Percentiles rank a stretch among this genome's conserved stretches.
phyloP scores from a whole-genome alignment of 2,888 invertebrate species.

The Amiota communis region DNA sequence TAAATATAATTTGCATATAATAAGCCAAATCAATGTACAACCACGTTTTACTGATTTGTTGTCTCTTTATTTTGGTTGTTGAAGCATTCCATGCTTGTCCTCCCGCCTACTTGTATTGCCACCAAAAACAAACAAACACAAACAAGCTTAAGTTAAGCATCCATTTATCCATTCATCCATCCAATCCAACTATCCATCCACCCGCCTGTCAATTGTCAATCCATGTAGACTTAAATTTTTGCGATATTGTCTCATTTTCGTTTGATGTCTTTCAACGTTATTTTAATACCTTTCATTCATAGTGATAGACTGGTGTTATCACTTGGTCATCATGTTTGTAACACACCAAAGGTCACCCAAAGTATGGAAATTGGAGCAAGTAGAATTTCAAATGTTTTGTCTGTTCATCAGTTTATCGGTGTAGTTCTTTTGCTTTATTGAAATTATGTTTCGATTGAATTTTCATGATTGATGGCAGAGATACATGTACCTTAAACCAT shows the following conservation, averaged over 20 bases:
- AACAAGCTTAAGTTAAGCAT: background rate
- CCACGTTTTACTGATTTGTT: constrained; percentile 67
- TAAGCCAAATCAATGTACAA: constrained; percentile 71
- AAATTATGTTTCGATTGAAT: too few relatives aligned
- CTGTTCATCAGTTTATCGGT: too few relatives aligned
- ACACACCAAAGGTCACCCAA: too few relatives aligned
- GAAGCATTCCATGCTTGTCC: constrained; percentile 9
- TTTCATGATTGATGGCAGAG: too few relatives aligned
- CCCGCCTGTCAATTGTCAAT: constrained; percentile 64
- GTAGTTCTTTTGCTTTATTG: too few relatives aligned
- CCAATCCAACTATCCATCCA: constrained; percentile 32
- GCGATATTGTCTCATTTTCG: constrained; percentile 69
- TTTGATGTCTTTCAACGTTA: constrained; percentile 44
- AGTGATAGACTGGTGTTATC: too few relatives aligned
- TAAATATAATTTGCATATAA: constrained; percentile 72
- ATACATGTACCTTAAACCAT: too few relatives aligned
- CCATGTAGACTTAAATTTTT: constrained; percentile 57
- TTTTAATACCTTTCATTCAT: background rate
- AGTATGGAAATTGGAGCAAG: too few relatives aligned
- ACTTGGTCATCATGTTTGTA: too few relatives aligned
- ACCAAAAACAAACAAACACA: background rate
- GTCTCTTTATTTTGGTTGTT: constrained; percentile 28
- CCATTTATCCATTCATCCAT: constrained; percentile 8
- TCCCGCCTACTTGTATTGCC: too few relatives aligned
- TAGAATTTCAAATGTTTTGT: too few relatives aligned